A percentile compares a stretch with the other conserved stretches of the same genome.
These are phyloP conservation scores for Sinohyriopsis cumingii DNA, from an alignment of 2,888 invertebrate species.

Conservation along the genomic window DNA sequence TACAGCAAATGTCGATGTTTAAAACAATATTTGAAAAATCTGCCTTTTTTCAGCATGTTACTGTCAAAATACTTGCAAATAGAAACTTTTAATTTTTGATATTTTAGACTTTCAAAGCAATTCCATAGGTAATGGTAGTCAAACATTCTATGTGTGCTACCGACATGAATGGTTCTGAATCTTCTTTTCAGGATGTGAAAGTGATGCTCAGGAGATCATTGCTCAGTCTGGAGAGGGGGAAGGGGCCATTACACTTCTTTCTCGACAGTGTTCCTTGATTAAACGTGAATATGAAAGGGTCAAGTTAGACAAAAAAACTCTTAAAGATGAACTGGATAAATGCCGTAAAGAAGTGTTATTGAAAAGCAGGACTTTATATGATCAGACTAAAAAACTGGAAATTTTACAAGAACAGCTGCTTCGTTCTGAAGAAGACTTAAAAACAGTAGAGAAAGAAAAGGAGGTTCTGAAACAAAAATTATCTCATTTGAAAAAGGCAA, in stretches of 20 bases:
- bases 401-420: slow-evolving; percentile 43
- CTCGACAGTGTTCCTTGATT: slow-evolving; percentile 58
- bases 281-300: slow-evolving; percentile 62
- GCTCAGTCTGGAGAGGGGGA: slow-evolving; percentile 43
- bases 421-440: slow-evolving; percentile 57
- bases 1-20: no score
- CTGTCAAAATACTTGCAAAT: no score
- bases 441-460: slow-evolving; percentile 47
- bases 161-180: not conserved
- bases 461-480: slow-evolving; percentile 43
- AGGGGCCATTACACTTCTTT: slow-evolving; percentile 47
- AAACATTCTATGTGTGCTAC: no score
- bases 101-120: no score
- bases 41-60: no score
- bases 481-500: slow-evolving; percentile 32
- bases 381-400: slow-evolving; percentile 34
- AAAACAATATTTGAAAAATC: no score
- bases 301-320: slow-evolving; percentile 50
- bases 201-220: slow-evolving; percentile 55
- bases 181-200: slow-evolving; percentile 52
- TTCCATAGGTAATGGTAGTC: no score
- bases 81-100: no score
- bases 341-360: slow-evolving; percentile 39
- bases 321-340: slow-evolving; percentile 53
- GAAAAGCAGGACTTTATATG: slow-evolving; percentile 38